Conservation (phyloP, 2,888 invertebrate species). For the Pollenia amentaria region DNA sequence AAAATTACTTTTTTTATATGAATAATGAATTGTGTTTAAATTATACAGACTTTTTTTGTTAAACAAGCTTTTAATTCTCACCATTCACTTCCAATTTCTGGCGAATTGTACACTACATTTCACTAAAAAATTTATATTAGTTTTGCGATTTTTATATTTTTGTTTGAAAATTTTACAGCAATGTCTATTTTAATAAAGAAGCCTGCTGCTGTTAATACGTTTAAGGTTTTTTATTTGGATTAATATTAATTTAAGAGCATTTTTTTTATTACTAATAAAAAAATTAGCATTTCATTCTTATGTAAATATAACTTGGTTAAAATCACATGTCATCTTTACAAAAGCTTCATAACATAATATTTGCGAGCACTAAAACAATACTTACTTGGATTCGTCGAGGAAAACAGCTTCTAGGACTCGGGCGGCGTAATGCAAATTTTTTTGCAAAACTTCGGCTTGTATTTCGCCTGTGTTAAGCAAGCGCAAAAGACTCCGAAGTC, state of each 20-base stretch:
- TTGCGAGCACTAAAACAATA: slow-evolving; percentile 78
- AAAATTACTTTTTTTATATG: slow-evolving; percentile 4
- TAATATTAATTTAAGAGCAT: slow-evolving; percentile 53
- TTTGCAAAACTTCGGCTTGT: slow-evolving; percentile 94
- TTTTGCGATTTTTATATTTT: slow-evolving; percentile 20
- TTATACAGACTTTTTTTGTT: slow-evolving; percentile 9
- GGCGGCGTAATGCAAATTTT: slow-evolving; percentile 96
- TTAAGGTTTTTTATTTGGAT: not conserved
- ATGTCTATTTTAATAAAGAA: slow-evolving; percentile 30
- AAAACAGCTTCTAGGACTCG: slow-evolving; percentile 96
- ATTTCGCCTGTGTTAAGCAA: slow-evolving; percentile 95
- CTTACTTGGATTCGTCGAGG: slow-evolving; percentile 97
- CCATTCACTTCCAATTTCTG: slow-evolving; percentile 69
- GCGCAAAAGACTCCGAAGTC: slow-evolving; percentile 95
- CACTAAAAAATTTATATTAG: slow-evolving; percentile 53
- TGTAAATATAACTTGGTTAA: slow-evolving; percentile 26
- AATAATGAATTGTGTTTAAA: slow-evolving; percentile 33
- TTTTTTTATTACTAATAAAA: slow-evolving; percentile 42
- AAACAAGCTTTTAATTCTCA: slow-evolving; percentile 66
- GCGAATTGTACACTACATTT: slow-evolving; percentile 53
- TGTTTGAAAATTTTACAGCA: slow-evolving; percentile 17
- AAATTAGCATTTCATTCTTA: slow-evolving; percentile 42
- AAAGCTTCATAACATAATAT: slow-evolving; percentile 23
- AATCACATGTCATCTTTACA: slow-evolving; percentile 40
- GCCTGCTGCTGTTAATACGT: slow-evolving; percentile 44